Conservation (phyloP, 2,113 vertebrate genomes). For the Nycticebus coucang region DNA sequence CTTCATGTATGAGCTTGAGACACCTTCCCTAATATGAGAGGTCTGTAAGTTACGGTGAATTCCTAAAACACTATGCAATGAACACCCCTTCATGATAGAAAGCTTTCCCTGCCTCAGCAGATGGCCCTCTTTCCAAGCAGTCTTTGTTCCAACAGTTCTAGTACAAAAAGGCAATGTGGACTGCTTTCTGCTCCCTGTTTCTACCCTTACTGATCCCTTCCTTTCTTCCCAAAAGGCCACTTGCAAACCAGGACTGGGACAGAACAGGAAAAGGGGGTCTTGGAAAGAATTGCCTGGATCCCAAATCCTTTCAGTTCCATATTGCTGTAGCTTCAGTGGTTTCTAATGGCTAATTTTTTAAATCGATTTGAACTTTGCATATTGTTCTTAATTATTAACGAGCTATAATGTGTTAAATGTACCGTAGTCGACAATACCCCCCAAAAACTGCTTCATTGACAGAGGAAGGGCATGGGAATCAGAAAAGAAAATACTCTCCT, state of each 20-base stretch:
- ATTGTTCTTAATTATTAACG: conserved; percentile 69
- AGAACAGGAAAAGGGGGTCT: not conserved
- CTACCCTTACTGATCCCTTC: not conserved
- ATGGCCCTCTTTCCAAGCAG: conserved; percentile 18
- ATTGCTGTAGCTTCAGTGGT: not conserved
- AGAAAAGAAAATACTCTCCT: not conserved
- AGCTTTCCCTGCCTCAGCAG: conserved; percentile 38
- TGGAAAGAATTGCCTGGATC: conserved; percentile 15
- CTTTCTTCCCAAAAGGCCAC: not conserved
- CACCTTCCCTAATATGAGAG: not conserved
- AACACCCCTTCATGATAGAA: conserved; percentile 1
- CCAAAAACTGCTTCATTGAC: conserved; percentile 16
- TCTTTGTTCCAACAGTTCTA: conserved; percentile 47
- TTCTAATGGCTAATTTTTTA: conserved; percentile 50
- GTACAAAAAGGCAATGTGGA: conserved; percentile 19
- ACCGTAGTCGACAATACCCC: not conserved
- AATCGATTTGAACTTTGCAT: not conserved
- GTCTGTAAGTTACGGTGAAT: not conserved
- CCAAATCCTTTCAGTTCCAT: not conserved
- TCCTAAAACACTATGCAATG: not conserved
- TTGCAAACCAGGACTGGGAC: not conserved
- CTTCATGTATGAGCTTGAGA: not conserved
- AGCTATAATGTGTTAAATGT: conserved; percentile 53
- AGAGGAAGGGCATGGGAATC: not conserved
- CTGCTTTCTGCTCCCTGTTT: not conserved